Conservation (phyloP, 2,113 vertebrate species). For the Salvator merianae region DNA sequence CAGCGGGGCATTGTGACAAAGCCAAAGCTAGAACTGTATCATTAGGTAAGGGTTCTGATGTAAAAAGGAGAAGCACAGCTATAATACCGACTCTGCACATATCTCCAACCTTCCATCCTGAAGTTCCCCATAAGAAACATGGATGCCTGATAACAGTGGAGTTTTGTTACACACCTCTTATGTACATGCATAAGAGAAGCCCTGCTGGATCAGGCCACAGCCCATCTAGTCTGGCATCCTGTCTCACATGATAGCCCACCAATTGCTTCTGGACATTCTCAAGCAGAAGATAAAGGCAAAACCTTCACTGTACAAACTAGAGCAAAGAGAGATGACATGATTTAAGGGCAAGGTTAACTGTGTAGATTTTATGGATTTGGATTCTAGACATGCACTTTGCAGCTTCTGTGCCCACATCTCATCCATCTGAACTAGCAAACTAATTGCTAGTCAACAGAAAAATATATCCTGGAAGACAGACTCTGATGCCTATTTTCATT, state of each 20-base stretch:
- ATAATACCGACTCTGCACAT: background rate
- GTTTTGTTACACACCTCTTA: background rate
- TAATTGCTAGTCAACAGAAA: background rate
- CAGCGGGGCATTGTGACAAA: no score
- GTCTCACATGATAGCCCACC: no score
- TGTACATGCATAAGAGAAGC: no score
- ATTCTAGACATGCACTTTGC: background rate
- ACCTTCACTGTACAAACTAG: background rate
- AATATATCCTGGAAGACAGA: background rate
- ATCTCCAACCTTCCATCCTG: background rate
- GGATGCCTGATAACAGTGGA: background rate
- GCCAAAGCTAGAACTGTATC: background rate
- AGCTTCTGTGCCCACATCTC: background rate
- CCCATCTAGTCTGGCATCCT: no score
- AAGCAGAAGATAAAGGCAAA: no score
- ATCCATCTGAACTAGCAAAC: background rate
- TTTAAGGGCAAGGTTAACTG: background rate
- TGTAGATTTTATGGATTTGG: background rate
- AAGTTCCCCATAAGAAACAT: background rate
- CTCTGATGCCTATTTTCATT: background rate
- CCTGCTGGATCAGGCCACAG: no score
- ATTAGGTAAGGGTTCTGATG: background rate
- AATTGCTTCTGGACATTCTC: no score
- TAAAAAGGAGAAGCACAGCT: background rate
- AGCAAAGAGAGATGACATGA: background rate